Conservation (phyloP, 2,797 vertebrate species). For the Buceros bicornis region DNA sequence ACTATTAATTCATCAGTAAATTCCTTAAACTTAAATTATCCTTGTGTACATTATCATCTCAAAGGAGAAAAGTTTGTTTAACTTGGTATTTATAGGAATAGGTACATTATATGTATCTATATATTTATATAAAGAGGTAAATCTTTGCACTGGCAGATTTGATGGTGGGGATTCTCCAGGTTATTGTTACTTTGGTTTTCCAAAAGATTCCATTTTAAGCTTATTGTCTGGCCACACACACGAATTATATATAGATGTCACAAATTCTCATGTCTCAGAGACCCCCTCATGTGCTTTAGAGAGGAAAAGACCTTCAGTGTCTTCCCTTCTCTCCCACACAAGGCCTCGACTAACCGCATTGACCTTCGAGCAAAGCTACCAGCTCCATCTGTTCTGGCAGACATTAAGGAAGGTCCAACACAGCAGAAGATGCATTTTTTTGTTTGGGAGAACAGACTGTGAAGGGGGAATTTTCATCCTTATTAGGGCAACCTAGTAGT, state of each 20-base stretch:
- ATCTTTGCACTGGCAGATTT: neutral
- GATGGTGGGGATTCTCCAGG: neutral
- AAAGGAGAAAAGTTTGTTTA: conserved; percentile 45
- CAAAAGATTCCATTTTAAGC: neutral
- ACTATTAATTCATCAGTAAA: conserved; percentile 24
- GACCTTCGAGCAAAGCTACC: neutral
- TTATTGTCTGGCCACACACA: neutral
- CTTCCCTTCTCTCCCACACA: neutral
- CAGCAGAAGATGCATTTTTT: conserved; percentile 19
- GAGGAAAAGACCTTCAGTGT: neutral
- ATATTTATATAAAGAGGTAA: neutral
- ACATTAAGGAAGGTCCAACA: neutral
- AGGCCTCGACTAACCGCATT: neutral
- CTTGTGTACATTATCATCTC: conserved; percentile 4
- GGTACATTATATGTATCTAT: no score
- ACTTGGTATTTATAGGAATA: neutral
- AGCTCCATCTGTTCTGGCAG: neutral
- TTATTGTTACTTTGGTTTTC: neutral
- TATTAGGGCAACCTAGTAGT: conserved; percentile 47
- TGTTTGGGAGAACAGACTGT: neutral
- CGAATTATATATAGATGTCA: neutral
- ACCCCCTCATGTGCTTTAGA: neutral
- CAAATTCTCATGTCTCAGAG: neutral
- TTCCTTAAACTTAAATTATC: conserved; percentile 16
- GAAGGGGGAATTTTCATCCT: conserved; percentile 50